These are phyloP conservation scores for Microtus obscurus DNA, from an alignment of 2,797 vertebrate genomes.

Conservation along the genomic window DNA sequence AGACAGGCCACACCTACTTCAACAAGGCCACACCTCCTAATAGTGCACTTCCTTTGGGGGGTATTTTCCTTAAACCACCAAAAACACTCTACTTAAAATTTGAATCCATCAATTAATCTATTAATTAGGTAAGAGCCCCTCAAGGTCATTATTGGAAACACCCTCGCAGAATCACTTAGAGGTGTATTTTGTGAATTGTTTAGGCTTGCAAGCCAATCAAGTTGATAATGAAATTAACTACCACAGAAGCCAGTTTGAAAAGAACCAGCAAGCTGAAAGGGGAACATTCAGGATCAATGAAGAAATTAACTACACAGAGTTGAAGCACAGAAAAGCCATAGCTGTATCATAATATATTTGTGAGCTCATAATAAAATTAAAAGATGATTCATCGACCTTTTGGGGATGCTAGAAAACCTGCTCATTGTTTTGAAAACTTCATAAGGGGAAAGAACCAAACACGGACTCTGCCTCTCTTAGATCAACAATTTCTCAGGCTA, in stretches of 20 bases:
- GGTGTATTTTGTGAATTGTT: neutral
- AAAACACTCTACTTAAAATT: neutral
- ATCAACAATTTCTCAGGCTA: neutral
- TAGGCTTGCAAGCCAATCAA: neutral
- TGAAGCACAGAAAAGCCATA: neutral
- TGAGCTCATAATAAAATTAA: slow-evolving; percentile 34
- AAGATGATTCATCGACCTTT: neutral
- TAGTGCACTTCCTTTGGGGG: neutral
- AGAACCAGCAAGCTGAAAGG: neutral
- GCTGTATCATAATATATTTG: neutral
- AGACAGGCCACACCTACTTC: neutral
- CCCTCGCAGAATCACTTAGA: neutral
- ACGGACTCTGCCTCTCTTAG: neutral
- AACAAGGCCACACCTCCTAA: neutral
- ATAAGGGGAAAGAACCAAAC: neutral
- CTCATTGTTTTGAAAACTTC: neutral
- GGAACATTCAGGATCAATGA: neutral
- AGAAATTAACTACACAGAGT: neutral
- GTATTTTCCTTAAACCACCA: neutral
- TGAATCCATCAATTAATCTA: neutral
- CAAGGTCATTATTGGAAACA: neutral
- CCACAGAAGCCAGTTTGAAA: neutral
- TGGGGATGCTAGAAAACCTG: neutral
- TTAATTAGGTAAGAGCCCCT: neutral
- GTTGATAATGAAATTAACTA: neutral